Base-by-base conservation (phyloP, 2,797 vertebrate genomes). In the Ptychobarbus kaznakovi region DNA sequence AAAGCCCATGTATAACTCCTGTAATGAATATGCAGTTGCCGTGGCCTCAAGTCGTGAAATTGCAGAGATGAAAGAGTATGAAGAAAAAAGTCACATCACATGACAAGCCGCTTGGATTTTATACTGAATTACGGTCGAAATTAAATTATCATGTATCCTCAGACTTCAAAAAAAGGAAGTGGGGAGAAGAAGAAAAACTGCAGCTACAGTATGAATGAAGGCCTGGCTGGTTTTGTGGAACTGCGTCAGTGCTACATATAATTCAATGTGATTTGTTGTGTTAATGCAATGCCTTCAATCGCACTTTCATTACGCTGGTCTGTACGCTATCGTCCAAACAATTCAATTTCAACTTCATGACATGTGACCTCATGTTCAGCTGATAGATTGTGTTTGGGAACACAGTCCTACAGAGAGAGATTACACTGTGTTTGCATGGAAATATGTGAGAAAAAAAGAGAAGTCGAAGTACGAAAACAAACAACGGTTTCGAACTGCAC, bases 131-230 rank as follows among this genome's bases (percentile, higher is more conserved):
- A 93, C 89, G 90, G 87, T 84, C 90, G 77, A 92, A 94, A 95
- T 94, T 94, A 89, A 94, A 94, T 95, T 92, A 95, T 91, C 86
- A 89, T 88, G 86, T 82, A 90, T 91, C 91, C 91, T 91, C 90
- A 89, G 90, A 90, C 90, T 92, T 92, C 89, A 49, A 35, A 32
- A 22, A 13, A 58, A 85, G 72, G 88, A 77, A 86, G 13, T 0
- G 2, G 18, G 20, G 2, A 2, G 6, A 25, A 44, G 12, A 70
- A 10, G 3, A 89, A 89, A 94, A 93, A 92, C 91, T 90, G 86
- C 89, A 91, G 84, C 82, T 83, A 25, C 58, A 25, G 53, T 61
- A 86, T 88, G 16, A 28, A 92, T 91, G 91, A 93, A 91, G 92
- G 89, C 87, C 73, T 90, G 87, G 91, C 84, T 89, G 90, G 91